Base-by-base conservation (phyloP, 2,113 vertebrate species). In the Callocephalon fimbriatum region DNA sequence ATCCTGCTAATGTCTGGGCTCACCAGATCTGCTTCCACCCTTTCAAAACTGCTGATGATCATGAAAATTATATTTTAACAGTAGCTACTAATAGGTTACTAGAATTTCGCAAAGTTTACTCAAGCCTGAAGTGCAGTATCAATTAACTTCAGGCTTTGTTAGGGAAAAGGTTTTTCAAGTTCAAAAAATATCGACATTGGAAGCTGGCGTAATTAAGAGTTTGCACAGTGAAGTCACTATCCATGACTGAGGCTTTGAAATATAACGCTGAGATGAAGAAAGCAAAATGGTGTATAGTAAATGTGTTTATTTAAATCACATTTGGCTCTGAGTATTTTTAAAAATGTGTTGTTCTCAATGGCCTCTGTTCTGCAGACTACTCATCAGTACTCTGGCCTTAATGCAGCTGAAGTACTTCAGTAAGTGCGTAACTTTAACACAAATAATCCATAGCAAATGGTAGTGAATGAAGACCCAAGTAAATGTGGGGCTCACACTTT, bases 381-480 rank as follows among this genome's bases (percentile, higher is more conserved):
- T 94, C 78, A 80, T 95, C 85, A 93, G 79, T 77, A 67, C 45
- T 86, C 67, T 96, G 96, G 96, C 92, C 90, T 86, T 85, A 88
- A 27, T 92, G 85, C 95, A 96, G 82, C 78, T 84, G 42, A 90
- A 94, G 54, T 90, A 88, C 50, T 96, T 92, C 80, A 96, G 74
- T 88, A 79, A 88, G 45, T 47, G 78, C 93, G 77, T 90, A 92
- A 93, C 93, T 93, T 97, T 73, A 94, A 96, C 89, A 88, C 13
- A 7, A 94, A 79, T 94, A 86, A 93, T 88, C 73, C 81, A n/a
- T 48, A 27, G 58, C 87, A 58, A 65, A 0, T 66, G 84, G 73
- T 74, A 90, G 81, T 29, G 54, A 82, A 71, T 37, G 27, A 76
- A 79, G 65, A 84, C 35, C 21, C 44, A 71, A 1, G 19, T 72